Percentiles rank a stretch among this genome's conserved stretches.
Evolutionary conservation across 1,140 invertebrate genomes (phyloP).

Genomic region (Potamilus streckersoni): DNA sequence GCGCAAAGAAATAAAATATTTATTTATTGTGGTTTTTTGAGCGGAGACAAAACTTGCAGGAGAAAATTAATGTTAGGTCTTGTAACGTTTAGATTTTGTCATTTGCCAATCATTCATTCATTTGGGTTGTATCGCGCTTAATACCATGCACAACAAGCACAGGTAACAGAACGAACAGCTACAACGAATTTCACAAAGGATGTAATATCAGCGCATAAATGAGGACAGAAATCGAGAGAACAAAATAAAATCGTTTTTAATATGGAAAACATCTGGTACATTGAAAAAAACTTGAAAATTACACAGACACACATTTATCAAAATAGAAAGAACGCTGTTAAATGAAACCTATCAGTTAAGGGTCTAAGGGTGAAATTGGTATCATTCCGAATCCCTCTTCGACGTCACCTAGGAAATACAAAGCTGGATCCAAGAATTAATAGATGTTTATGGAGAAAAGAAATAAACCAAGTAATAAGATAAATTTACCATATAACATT

Average conservation of each 20-base stretch:
- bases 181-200: conserved; percentile 10
- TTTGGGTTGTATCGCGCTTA: neutral
- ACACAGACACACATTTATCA: conserved; percentile 13
- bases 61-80: neutral
- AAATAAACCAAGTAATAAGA: too few relatives aligned
- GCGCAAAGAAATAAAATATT: neutral
- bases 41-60: neutral
- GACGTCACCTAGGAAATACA: neutral
- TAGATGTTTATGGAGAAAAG: too few relatives aligned
- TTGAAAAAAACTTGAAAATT: neutral
- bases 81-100: conserved; percentile 5
- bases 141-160: conserved; percentile 6
- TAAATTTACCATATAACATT: too few relatives aligned
- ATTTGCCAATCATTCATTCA: conserved; percentile 1
- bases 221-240: conserved; percentile 2
- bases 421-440: too few relatives aligned
- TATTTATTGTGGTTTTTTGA: neutral
- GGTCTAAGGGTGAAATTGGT: conserved; percentile 7
- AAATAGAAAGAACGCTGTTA: conserved; percentile 4
- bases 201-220: neutral
- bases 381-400: conserved; percentile 16
- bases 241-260: conserved; percentile 22
- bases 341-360: conserved; percentile 6
- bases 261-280: conserved; percentile 1
- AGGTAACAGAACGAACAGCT: conserved; percentile 2